phyloP scores from a whole-genome alignment of 2,888 invertebrate species.

The Unio pictorum region DNA sequence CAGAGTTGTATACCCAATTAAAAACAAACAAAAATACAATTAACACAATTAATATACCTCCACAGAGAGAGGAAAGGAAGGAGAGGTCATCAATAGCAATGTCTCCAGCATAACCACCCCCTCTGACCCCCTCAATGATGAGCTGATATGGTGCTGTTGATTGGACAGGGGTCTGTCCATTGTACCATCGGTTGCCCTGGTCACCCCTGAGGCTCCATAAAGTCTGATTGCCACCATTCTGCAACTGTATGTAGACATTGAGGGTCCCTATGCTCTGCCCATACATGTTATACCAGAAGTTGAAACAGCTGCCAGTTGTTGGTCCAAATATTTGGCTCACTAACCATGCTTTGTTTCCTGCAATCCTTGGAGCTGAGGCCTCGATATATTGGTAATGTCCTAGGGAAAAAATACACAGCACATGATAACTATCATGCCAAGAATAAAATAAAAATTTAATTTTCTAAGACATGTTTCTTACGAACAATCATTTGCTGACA shows the following conservation, averaged over 20 bases:
- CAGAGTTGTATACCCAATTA: too few species aligned
- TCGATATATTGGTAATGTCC: slow-evolving; percentile 60
- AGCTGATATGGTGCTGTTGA: slow-evolving; percentile 42
- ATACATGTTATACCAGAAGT: slow-evolving; percentile 59
- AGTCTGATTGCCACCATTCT: slow-evolving; percentile 37
- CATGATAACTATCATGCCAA: too few species aligned
- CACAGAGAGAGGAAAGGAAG: slow-evolving; percentile 34
- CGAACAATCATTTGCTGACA: too few species aligned
- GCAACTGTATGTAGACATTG: slow-evolving; percentile 42
- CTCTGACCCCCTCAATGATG: slow-evolving; percentile 57
- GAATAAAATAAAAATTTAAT: too few species aligned
- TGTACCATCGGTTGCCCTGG: slow-evolving; percentile 57
- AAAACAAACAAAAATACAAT: background rate
- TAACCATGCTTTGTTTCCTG: slow-evolving; percentile 52
- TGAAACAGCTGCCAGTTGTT: slow-evolving; percentile 45
- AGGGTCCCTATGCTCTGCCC: slow-evolving; percentile 49
- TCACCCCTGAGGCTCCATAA: slow-evolving; percentile 55
- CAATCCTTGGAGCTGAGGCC: slow-evolving; percentile 43
- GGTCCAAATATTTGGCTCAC: slow-evolving; percentile 49
- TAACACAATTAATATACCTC: slow-evolving; percentile 26
- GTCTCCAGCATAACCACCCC: slow-evolving; percentile 56
- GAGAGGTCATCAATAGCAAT: slow-evolving; percentile 63
- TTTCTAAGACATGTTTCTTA: too few species aligned
- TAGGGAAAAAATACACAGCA: slow-evolving; percentile 11
- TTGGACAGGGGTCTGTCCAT: slow-evolving; percentile 52